These are phyloP conservation scores for Brotula barbata DNA, from an alignment of 2,797 vertebrate species.

Conservation along the genomic window DNA sequence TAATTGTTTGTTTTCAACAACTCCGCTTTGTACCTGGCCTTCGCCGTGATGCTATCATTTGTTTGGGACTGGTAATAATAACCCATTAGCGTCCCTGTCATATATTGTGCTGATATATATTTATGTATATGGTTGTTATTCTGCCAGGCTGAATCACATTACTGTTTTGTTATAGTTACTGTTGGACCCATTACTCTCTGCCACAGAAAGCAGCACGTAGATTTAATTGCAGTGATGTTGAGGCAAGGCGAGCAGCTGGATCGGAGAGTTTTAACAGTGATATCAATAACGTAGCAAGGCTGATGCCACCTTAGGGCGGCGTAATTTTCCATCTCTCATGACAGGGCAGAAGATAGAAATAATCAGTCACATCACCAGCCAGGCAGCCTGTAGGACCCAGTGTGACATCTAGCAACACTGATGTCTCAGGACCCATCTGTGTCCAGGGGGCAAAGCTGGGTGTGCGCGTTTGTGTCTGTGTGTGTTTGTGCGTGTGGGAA, in stretches of 20 bases:
- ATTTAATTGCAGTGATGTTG: slow-evolving; percentile 77
- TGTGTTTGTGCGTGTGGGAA: slow-evolving; percentile 4
- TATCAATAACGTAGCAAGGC: slow-evolving; percentile 73
- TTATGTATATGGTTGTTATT: slow-evolving; percentile 59
- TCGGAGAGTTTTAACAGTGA: slow-evolving; percentile 71
- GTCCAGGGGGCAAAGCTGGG: slow-evolving; percentile 58
- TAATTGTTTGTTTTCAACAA: slow-evolving; percentile 71
- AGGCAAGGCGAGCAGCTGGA: slow-evolving; percentile 73
- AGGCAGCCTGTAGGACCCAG: slow-evolving; percentile 70
- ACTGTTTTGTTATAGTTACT: slow-evolving; percentile 78
- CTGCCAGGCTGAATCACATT: slow-evolving; percentile 71
- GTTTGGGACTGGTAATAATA: slow-evolving; percentile 65
- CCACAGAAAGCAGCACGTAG: slow-evolving; percentile 59
- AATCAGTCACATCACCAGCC: slow-evolving; percentile 77
- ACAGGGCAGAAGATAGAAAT: slow-evolving; percentile 76
- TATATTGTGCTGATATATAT: slow-evolving; percentile 35
- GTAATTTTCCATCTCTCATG: slow-evolving; percentile 75
- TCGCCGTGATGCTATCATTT: slow-evolving; percentile 41
- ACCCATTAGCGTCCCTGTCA: slow-evolving; percentile 67
- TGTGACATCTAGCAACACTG: slow-evolving; percentile 70
- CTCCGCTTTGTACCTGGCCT: slow-evolving; percentile 39
- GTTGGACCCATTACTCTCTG: slow-evolving; percentile 81
- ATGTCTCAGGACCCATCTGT: slow-evolving; percentile 73
- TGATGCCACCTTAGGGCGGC: slow-evolving; percentile 67
- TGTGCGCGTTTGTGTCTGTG: slow-evolving; percentile 27